Evolutionary conservation across 1,140 invertebrate species (phyloP).

Genomic region (Hetaerina americana): DNA sequence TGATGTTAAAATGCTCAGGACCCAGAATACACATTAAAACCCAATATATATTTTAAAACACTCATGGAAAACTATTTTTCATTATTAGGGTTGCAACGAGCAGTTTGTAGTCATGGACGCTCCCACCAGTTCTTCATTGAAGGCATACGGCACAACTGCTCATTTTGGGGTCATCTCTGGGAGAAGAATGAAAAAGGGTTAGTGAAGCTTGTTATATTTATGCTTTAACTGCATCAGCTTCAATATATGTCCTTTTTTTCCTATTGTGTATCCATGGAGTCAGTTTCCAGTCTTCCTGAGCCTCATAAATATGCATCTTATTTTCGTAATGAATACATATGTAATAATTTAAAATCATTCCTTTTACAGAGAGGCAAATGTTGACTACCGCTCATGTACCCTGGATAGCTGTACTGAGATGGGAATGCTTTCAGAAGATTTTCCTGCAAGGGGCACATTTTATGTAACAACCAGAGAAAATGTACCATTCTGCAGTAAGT

Average conservation of each 20-base stretch:
- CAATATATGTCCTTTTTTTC: too few species aligned
- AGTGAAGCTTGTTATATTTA: too few species aligned
- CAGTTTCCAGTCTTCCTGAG: too few species aligned
- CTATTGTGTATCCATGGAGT: too few species aligned
- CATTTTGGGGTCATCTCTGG: not conserved
- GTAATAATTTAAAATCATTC: too few species aligned
- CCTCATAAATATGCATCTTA: too few species aligned
- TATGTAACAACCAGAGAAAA: constrained; percentile 21
- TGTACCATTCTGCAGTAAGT: constrained; percentile 26
- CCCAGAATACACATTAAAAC: too few species aligned
- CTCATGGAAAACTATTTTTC: not conserved
- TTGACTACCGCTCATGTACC: not conserved
- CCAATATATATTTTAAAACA: too few species aligned
- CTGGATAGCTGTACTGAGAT: constrained; percentile 9
- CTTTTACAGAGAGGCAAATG: too few species aligned
- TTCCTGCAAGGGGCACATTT: constrained; percentile 23
- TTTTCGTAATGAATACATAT: too few species aligned
- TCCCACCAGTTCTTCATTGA: not conserved
- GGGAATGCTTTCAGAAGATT: constrained; percentile 22
- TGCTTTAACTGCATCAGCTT: too few species aligned
- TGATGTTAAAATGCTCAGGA: too few species aligned
- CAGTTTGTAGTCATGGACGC: not conserved
- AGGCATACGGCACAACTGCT: not conserved
- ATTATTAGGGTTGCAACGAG: not conserved
- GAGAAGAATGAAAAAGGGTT: constrained; percentile 26